phyloP scores from a whole-genome alignment of 2,797 vertebrate species.

The Poeciliopsis gracilis region DNA sequence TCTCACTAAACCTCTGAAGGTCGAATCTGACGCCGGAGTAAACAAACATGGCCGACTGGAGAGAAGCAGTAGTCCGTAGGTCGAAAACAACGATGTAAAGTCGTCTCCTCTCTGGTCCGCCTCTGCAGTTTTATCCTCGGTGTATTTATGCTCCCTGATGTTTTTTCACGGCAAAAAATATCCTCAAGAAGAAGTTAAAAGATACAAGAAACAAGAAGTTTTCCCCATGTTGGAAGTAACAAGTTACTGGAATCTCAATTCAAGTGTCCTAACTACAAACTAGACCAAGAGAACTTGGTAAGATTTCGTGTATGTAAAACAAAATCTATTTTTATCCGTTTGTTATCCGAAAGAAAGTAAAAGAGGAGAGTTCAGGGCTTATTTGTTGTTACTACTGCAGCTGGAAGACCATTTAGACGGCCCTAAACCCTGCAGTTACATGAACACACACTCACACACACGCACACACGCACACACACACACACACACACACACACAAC shows the following conservation, averaged over 20 bases:
- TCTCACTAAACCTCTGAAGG: too few relatives aligned
- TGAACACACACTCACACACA: neutral
- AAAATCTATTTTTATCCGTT: conserved; percentile 33
- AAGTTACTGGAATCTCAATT: neutral
- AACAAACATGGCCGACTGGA: too few relatives aligned
- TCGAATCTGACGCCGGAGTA: too few relatives aligned
- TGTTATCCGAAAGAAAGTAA: conserved; percentile 24
- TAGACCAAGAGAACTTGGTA: neutral
- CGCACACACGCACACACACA: neutral
- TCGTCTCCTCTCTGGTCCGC: too few relatives aligned
- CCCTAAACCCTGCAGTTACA: conserved; percentile 10
- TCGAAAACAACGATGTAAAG: too few relatives aligned
- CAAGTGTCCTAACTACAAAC: neutral
- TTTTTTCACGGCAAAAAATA: neutral
- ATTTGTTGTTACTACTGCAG: conserved; percentile 47
- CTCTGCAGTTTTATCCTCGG: too few relatives aligned
- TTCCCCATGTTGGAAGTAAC: neutral
- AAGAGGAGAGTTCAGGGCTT: conserved; percentile 18
- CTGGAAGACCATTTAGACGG: conserved; percentile 37
- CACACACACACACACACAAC: neutral
- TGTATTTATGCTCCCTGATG: neutral
- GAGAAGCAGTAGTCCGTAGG: too few relatives aligned
- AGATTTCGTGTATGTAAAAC: neutral
- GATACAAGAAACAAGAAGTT: neutral
- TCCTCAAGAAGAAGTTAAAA: neutral